Evolutionary conservation across 2,797 vertebrate genomes (phyloP), one percentile per base, ranked within the genome.

Genomic region (Acanthurus lineatus): DNA sequence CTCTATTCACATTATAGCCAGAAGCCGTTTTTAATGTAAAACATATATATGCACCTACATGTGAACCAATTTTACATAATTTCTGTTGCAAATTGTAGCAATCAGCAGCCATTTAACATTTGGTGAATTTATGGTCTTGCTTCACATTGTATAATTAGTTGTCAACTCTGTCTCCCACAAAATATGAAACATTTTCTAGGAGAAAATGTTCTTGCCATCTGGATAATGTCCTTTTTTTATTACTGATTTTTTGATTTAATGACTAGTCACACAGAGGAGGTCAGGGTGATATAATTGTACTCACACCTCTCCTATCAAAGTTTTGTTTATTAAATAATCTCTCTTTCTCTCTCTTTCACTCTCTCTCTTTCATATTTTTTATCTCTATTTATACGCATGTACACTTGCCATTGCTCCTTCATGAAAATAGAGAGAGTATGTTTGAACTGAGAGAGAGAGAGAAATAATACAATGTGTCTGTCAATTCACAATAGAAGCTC

Each of bases 381-480:
- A 35, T 35, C 32, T 35, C 32, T 35, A 35, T 35, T 35, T 64
- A 22, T 49, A 35, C 45, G 62, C 19, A 45, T 56, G 2, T 65
- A 70, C 19, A 64, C 12, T 51, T 52, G 1, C n/a, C 44, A 42
- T 48, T 17, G 49, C 7, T 22, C 48, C 35, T 57, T 67, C 60
- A 51, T 63, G 74, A 44, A 65, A 56, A 77, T 14, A 35, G 32
- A 35, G 32, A 15, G 12, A 68, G 45, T 8, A 19, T 47, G 45
- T 57, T 10, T 52, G 69, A 61, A 57, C 28, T 0, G 49, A 54
- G 5, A 68, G 11, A 61, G 11, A 61, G 51, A 44, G 65, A 62
- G 57, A 64, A 57, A 72, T 80, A 71, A 83, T 73, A 68, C 77
- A 78, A 77, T 59, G 40, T 82, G 81, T 85, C 86, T 79, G 51